Percentiles rank a stretch among this genome's conserved stretches.
These are phyloP conservation scores for Cheirogaleus major DNA, from an alignment of 2,797 vertebrate genomes.

Conservation along the genomic window DNA sequence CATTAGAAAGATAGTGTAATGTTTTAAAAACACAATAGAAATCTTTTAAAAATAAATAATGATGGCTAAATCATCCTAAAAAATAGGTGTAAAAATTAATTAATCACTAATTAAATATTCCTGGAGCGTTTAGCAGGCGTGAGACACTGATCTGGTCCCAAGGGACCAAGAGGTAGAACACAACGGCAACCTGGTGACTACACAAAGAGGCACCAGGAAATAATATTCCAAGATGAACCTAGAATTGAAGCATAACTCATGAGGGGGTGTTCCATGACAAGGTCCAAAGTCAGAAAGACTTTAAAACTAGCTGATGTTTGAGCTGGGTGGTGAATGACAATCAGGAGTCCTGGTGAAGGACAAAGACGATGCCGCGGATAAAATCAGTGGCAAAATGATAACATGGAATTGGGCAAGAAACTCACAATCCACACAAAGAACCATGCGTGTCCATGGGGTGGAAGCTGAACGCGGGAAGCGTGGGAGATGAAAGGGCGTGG, in stretches of 20 bases:
- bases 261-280: rapidly evolving
- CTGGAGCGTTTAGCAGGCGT: rapidly evolving
- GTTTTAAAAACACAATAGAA: neutral
- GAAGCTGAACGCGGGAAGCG: neutral
- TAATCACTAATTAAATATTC: neutral
- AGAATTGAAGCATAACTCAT: neutral
- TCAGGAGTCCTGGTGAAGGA: neutral
- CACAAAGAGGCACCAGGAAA: neutral
- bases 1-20: neutral
- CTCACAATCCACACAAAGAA: neutral
- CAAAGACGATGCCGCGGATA: neutral
- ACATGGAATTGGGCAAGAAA: neutral
- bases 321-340: neutral
- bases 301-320: neutral
- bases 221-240: neutral
- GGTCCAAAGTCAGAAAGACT: neutral
- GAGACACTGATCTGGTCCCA: neutral
- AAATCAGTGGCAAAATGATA: neutral
- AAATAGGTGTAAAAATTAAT: neutral
- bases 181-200: neutral
- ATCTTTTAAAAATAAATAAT: neutral
- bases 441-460: rapidly evolving
- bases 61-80: neutral
- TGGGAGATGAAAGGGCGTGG: rapidly evolving
- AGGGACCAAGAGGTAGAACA: neutral